Evolutionary conservation across 2,888 invertebrate genomes (phyloP).

Genomic region (Aplocera efformata): DNA sequence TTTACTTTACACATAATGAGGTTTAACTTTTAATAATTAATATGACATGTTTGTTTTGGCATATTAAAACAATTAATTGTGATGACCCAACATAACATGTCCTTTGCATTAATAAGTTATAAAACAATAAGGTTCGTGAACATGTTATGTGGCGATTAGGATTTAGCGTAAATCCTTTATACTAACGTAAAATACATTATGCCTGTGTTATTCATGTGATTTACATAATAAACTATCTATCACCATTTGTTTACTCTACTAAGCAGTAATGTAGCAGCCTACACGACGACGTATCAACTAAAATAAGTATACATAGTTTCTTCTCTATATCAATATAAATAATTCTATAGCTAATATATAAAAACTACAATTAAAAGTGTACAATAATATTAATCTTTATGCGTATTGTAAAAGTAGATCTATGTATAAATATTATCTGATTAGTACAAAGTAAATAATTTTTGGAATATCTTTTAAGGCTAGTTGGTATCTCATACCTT

Average conservation of each 20-base stretch:
- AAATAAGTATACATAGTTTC: slow-evolving; percentile 59
- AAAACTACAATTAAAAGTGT: slow-evolving; percentile 73
- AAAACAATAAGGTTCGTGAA: slow-evolving; percentile 8
- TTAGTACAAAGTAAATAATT: slow-evolving; percentile 73
- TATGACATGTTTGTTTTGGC: slow-evolving; percentile 64
- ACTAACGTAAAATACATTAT: slow-evolving; percentile 59
- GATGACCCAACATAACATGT: slow-evolving; percentile 24
- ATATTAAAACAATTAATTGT: slow-evolving; percentile 56
- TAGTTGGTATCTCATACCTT: slow-evolving; percentile 69
- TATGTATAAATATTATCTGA: slow-evolving; percentile 77
- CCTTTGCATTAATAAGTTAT: slow-evolving; percentile 8
- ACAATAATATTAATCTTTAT: slow-evolving; percentile 72
- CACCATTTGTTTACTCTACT: slow-evolving; percentile 56
- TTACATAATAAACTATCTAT: slow-evolving; percentile 51
- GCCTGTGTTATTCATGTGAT: slow-evolving; percentile 60
- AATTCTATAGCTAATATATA: slow-evolving; percentile 69
- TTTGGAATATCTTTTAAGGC: slow-evolving; percentile 77
- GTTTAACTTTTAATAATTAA: slow-evolving; percentile 52
- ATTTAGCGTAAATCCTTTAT: slow-evolving; percentile 15
- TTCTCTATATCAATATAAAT: slow-evolving; percentile 69
- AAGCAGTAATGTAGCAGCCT: slow-evolving; percentile 67
- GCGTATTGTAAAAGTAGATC: slow-evolving; percentile 77
- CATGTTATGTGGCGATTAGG: slow-evolving; percentile 18
- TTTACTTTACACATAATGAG: slow-evolving; percentile 63
- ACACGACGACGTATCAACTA: slow-evolving; percentile 43